Percentiles rank a stretch among this genome's conserved stretches.
Conservation (phyloP, 2,113 vertebrate species). For the Ramphastos sulfuratus region DNA sequence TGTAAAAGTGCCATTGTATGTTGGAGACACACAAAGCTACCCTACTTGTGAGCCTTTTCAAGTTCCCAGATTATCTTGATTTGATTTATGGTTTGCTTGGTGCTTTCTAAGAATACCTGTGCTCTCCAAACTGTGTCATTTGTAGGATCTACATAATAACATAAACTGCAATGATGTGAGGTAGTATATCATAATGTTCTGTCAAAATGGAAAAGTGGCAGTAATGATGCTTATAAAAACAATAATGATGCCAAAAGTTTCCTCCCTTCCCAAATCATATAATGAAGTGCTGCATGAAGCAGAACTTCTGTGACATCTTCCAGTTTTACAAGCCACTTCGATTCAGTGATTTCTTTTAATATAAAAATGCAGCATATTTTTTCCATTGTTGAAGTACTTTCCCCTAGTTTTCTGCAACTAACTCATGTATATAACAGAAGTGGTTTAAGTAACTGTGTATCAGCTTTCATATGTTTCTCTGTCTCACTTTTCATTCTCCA, state of each 20-base stretch:
- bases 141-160: conserved; percentile 23
- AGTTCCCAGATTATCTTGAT: conserved; percentile 7
- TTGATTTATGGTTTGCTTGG: background rate
- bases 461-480: background rate
- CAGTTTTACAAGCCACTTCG: background rate
- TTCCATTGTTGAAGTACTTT: background rate
- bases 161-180: background rate
- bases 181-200: conserved; percentile 1
- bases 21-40: background rate
- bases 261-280: background rate
- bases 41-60: background rate
- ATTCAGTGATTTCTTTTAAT: background rate
- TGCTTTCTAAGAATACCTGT: conserved; percentile 24
- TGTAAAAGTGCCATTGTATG: background rate
- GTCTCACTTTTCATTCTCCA: background rate
- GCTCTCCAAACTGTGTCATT: conserved; percentile 26
- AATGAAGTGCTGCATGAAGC: background rate
- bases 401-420: background rate
- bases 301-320: background rate
- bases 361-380: background rate
- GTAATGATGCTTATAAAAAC: background rate
- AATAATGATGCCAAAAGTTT: background rate
- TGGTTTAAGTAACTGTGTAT: background rate
- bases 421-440: background rate
- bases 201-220: background rate